These are phyloP conservation scores for Phalacrocorax brasilianus DNA, from an alignment of 2,113 vertebrate genomes.

Conservation along the genomic window DNA sequence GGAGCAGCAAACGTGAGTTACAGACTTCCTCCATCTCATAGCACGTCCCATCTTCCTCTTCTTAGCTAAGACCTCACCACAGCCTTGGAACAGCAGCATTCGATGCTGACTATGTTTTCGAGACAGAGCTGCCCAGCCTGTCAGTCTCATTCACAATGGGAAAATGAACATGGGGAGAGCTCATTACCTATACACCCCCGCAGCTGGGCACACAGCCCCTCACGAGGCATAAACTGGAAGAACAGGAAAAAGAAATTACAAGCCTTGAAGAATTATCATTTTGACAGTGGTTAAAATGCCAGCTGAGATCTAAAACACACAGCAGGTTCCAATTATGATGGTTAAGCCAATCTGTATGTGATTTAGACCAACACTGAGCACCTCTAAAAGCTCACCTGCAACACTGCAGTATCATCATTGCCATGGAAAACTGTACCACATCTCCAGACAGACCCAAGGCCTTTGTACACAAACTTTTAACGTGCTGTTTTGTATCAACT, in stretches of 20 bases:
- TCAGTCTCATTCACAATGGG: not conserved
- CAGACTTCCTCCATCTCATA: not conserved
- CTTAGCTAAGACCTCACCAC: not conserved
- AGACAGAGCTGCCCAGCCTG: not conserved
- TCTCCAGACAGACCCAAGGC: not conserved
- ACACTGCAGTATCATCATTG: not conserved
- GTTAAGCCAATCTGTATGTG: not conserved
- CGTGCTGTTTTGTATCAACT: not conserved
- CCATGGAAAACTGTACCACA: not conserved
- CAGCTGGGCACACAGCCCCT: not conserved
- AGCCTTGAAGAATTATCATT: not conserved
- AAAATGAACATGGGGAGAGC: not conserved
- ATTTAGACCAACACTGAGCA: not conserved
- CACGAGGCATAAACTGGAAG: not conserved
- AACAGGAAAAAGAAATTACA: not conserved
- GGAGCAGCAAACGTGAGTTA: not conserved
- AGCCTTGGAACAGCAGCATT: not conserved
- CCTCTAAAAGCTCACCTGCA: not conserved
- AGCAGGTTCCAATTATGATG: not conserved
- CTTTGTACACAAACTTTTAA: not conserved
- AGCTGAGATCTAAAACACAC: not conserved
- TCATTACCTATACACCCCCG: not conserved
- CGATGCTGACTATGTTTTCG: not conserved
- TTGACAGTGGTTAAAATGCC: not conserved
- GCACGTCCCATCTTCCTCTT: not conserved